Conservation (phyloP, 2,113 vertebrate genomes). For the Brachyhypopomus gauderio region DNA sequence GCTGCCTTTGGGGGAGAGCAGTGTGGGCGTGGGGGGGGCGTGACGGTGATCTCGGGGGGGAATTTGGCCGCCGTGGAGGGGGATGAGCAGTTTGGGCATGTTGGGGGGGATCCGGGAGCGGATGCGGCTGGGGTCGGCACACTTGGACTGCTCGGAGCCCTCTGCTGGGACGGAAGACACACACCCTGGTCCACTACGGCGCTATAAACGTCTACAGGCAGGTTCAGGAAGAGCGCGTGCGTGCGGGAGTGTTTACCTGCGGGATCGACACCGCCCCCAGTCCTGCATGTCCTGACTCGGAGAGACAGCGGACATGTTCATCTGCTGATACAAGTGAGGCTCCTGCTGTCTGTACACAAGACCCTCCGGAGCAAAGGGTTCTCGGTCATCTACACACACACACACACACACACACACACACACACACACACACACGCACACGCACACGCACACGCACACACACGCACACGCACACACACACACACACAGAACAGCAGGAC, state of each 20-base stretch:
- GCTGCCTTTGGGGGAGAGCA: constrained; percentile 97
- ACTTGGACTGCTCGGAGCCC: constrained; percentile 76
- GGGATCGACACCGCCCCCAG: constrained; percentile 80
- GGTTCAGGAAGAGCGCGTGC: background rate
- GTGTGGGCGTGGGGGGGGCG: constrained; percentile 96
- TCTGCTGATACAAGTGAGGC: constrained; percentile 81
- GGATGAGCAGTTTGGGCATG: constrained; percentile 98
- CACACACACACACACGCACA: background rate
- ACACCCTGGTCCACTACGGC: background rate
- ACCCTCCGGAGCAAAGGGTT: constrained; percentile 75
- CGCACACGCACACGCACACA: too few species aligned
- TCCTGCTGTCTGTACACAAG: constrained; percentile 81
- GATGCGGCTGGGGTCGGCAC: constrained; percentile 79
- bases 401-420: constrained; percentile 2
- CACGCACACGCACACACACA: too few species aligned
- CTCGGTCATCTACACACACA: constrained; percentile 75
- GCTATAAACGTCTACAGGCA: too few species aligned
- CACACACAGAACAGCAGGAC: too few species aligned
- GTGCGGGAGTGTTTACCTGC: constrained; percentile 66
- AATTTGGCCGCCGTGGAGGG: constrained; percentile 91
- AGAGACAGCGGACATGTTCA: constrained; percentile 80
- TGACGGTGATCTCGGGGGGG: constrained; percentile 98
- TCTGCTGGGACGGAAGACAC: constrained; percentile 59
- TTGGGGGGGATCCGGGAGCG: constrained; percentile 85
- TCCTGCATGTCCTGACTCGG: constrained; percentile 69